Evolutionary conservation across 1,140 invertebrate genomes (phyloP).

Genomic region (Bombyx mandarina): DNA sequence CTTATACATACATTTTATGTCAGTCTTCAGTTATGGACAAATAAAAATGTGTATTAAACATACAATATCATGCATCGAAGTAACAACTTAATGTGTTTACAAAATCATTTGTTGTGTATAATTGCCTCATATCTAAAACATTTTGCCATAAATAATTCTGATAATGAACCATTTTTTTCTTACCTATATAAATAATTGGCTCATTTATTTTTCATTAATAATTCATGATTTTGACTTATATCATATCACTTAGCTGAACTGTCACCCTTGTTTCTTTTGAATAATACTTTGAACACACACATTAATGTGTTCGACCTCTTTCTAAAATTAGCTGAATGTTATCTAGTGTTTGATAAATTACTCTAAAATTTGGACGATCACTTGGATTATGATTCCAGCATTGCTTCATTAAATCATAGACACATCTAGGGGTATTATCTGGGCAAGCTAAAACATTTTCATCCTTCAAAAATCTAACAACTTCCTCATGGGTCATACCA

Average conservation of each 20-base stretch:
- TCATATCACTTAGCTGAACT: too few species aligned
- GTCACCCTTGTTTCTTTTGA: too few species aligned
- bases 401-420: slow-evolving; percentile 94
- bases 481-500: slow-evolving; percentile 95
- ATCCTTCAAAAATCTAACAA: slow-evolving; percentile 93
- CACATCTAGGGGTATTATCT: slow-evolving; percentile 89
- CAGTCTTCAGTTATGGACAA: too few species aligned
- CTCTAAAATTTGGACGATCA: slow-evolving; percentile 87
- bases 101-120: too few species aligned
- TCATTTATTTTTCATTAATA: slow-evolving; percentile 4
- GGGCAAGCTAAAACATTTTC: slow-evolving; percentile 89
- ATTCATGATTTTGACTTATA: too few species aligned
- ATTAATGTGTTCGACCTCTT: slow-evolving; percentile 59
- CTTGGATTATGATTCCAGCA: slow-evolving; percentile 92
- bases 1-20: too few species aligned
- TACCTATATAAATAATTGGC: not conserved
- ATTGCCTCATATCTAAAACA: too few species aligned
- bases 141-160: too few species aligned
- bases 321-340: slow-evolving; percentile 74
- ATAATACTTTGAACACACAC: not conserved
- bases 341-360: slow-evolving; percentile 79
- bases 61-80: too few species aligned
- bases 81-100: too few species aligned
- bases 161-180: too few species aligned
- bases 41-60: too few species aligned